Percentiles rank a stretch among this genome's conserved stretches.
These are phyloP conservation scores for Anhinga anhinga DNA, from an alignment of 2,113 vertebrate genomes.

Conservation along the genomic window DNA sequence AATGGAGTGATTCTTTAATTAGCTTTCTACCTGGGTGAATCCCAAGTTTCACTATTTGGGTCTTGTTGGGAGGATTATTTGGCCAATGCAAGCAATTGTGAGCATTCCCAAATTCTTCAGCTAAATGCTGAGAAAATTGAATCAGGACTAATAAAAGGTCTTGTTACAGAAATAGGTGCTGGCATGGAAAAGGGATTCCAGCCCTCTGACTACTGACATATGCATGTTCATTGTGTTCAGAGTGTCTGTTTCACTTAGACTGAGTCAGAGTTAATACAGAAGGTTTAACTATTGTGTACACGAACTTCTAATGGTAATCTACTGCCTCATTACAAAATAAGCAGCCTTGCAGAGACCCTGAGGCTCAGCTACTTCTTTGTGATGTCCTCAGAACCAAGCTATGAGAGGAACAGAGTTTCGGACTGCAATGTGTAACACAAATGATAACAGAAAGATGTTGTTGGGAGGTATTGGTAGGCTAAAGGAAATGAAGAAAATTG, in stretches of 20 bases:
- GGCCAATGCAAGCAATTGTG: neutral
- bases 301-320: neutral
- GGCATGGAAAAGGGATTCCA: constrained; percentile 9
- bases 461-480: neutral
- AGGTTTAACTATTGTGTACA: neutral
- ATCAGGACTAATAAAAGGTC: constrained; percentile 11
- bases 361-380: neutral
- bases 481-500: neutral
- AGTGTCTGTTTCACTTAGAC: neutral
- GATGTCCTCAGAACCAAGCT: neutral
- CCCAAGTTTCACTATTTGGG: neutral
- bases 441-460: neutral
- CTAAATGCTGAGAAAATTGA: neutral
- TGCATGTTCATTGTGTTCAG: neutral
- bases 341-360: neutral
- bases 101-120: neutral
- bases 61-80: neutral
- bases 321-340: neutral
- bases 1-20: neutral
- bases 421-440: neutral
- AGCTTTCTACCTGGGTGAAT: neutral
- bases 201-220: neutral
- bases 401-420: neutral
- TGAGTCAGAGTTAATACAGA: neutral
- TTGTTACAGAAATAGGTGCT: constrained; percentile 18